Conservation (phyloP, 1,140 invertebrate genomes). For the Venustaconcha ellipsiformis region DNA sequence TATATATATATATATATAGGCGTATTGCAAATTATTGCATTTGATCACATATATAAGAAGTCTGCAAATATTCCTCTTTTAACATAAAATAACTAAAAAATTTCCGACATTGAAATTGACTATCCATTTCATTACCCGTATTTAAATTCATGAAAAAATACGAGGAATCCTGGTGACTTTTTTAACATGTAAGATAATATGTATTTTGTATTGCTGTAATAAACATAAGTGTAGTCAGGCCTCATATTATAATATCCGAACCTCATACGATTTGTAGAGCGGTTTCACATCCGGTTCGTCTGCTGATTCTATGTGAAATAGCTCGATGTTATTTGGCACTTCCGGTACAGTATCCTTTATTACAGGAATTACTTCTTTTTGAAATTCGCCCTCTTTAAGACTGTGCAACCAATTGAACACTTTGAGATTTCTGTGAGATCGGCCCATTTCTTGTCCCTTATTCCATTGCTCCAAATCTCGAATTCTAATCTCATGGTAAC, state of each 20-base stretch:
- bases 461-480: constrained; percentile 52
- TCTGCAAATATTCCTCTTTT: too few species aligned
- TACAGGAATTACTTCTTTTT: constrained; percentile 21
- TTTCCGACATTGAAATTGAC: too few species aligned
- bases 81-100: too few species aligned
- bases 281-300: constrained; percentile 56
- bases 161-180: too few species aligned
- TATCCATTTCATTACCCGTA: too few species aligned
- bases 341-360: constrained; percentile 35
- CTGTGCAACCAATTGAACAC: constrained; percentile 62
- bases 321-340: constrained; percentile 19
- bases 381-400: constrained; percentile 46
- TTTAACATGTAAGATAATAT: too few species aligned
- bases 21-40: too few species aligned
- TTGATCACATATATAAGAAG: too few species aligned
- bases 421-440: constrained; percentile 55
- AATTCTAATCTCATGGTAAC: constrained; percentile 53
- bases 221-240: too few species aligned
- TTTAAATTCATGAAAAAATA: too few species aligned
- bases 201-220: too few species aligned
- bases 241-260: constrained; percentile 12
- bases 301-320: constrained; percentile 45
- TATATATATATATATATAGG: too few species aligned
- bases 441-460: constrained; percentile 41
- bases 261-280: constrained; percentile 26